A percentile compares a stretch with the other conserved stretches of the same genome.
Conservation (phyloP, 2,113 vertebrate genomes). For the Podiceps cristatus region DNA sequence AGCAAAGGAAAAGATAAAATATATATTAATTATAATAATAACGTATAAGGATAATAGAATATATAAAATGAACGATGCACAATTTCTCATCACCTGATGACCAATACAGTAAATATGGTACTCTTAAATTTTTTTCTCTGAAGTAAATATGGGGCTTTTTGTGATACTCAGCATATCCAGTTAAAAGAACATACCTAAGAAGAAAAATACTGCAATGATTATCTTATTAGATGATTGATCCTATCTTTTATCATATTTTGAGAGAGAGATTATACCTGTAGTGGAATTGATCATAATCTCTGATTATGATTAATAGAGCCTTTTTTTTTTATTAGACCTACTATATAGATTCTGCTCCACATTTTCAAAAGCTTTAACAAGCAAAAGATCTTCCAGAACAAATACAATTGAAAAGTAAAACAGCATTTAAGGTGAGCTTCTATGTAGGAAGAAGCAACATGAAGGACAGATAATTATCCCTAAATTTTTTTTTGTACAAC, state of each 20-base stretch:
- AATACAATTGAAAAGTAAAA: neutral
- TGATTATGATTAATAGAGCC: slow-evolving; percentile 25
- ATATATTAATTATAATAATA: too few species aligned
- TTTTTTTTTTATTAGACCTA: neutral
- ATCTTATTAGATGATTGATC: slow-evolving; percentile 1
- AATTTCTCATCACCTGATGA: too few species aligned
- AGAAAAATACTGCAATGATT: neutral
- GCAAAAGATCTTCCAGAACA: slow-evolving; percentile 7
- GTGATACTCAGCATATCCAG: neutral
- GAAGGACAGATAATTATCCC: slow-evolving; percentile 30
- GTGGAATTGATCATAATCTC: neutral
- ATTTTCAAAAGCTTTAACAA: neutral
- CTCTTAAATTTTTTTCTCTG: neutral
- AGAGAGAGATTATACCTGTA: slow-evolving; percentile 26
- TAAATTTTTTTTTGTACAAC: neutral
- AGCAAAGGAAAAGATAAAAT: too few species aligned
- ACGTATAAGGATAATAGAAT: too few species aligned
- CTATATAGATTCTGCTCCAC: neutral
- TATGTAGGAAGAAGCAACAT: neutral
- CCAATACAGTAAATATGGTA: neutral
- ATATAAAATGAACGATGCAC: too few species aligned
- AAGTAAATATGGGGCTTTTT: neutral
- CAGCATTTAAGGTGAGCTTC: neutral
- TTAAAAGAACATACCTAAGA: neutral
- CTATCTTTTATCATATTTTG: slow-evolving; percentile 23